Evolutionary conservation across 2,113 vertebrate species (phyloP).

Genomic region (Corythaixoides concolor): DNA sequence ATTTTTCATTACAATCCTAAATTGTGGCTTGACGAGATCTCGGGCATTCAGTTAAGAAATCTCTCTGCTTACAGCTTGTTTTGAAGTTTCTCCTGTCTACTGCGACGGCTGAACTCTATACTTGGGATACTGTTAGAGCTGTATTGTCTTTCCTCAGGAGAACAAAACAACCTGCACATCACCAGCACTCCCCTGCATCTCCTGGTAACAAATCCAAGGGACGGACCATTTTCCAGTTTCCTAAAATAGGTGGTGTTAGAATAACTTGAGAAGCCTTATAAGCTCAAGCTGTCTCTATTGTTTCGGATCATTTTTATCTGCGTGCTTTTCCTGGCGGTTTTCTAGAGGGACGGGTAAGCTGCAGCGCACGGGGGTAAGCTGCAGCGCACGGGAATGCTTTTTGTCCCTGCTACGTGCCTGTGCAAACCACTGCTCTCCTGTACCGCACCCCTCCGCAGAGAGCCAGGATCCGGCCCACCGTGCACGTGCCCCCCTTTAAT

Average conservation of each 20-base stretch:
- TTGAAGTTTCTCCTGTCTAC: neutral
- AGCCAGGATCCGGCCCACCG: neutral
- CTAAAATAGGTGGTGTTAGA: conserved; percentile 10
- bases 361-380: neutral
- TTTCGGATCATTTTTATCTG: neutral
- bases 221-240: conserved; percentile 6
- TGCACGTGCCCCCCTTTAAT: neutral
- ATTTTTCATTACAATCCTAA: neutral
- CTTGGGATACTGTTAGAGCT: neutral
- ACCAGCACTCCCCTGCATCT: neutral
- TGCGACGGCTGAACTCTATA: neutral
- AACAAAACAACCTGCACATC: neutral
- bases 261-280: neutral
- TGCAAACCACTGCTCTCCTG: neutral
- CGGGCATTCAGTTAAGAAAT: neutral
- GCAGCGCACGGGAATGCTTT: neutral
- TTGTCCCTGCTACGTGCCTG: rapidly evolving
- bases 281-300: neutral
- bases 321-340: neutral
- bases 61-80: conserved; percentile 16
- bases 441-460: neutral
- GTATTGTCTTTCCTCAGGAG: conserved; percentile 22
- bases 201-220: neutral
- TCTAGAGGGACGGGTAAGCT: neutral
- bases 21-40: neutral